Base-by-base conservation (phyloP, 2,113 vertebrate species). In the Pomatorhinus ruficollis region DNA sequence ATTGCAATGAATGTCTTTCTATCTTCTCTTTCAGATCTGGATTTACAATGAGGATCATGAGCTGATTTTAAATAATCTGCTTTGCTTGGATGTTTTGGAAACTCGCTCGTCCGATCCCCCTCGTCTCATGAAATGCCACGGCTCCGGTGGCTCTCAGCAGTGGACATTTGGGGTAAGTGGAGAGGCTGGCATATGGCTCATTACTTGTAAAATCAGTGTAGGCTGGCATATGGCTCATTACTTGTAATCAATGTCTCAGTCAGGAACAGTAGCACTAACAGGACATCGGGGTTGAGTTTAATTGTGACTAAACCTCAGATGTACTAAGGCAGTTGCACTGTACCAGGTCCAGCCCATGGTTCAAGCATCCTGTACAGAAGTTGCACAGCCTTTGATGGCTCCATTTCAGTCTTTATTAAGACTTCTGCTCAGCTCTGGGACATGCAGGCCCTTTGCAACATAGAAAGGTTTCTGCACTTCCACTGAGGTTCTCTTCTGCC, bases 41-140 rank as follows among this genome's bases (percentile, higher is more conserved):
- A 63, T 97, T 85, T 99, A 99, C 21, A 99, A 99, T 3, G 99
- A 99, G 81, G 99, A 99, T 30, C 98, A 99, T 1, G 99, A 99
- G 87, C 89, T 99, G 84, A 98, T 99, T 84, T 96, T 99, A 57
- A 99, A 98, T 7, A 98, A 98, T 27, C 98, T 99, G 16, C 98
- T 99, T 33, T 99, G 99, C 95, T 96, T 99, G 89, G 99, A 99
- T 25, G 98, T 99, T 93, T 99, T 98, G 0, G 99, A 99, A 92
- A 99, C 99, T 11, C 98, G 98, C 57, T 99, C 99, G 0, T 98
- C 98, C 0, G 99, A 99, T 78, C 98, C 99, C 0, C 99, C 99
- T 0, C 98, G 99, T 8, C 98, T 99, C 63, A 99, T 99, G 99
- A 99, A 99, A 47, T 99, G 99, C 95, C 99, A 99, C 0, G 99